phyloP scores from a whole-genome alignment of 2,888 invertebrate species.

The Cenopis cana region DNA sequence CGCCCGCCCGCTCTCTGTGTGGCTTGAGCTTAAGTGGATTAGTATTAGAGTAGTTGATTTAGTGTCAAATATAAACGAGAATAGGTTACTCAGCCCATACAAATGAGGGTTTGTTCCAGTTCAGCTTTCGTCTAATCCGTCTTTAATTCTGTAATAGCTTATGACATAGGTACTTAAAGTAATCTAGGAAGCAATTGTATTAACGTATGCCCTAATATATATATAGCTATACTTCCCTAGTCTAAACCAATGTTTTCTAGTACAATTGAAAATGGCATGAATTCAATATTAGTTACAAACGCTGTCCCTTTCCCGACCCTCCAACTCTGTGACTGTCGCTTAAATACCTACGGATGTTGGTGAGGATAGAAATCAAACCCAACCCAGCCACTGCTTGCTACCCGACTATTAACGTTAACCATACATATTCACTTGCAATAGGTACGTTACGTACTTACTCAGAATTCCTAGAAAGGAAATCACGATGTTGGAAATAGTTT shows the following conservation, averaged over 20 bases:
- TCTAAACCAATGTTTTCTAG: not conserved
- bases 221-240: not conserved
- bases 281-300: not conserved
- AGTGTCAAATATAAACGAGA: too few species aligned
- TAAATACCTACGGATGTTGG: slow-evolving; percentile 65
- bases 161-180: too few species aligned
- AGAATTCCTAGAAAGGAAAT: slow-evolving; percentile 51
- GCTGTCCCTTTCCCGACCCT: not conserved
- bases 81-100: too few species aligned
- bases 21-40: too few species aligned
- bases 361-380: slow-evolving; percentile 67
- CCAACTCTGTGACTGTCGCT: slow-evolving; percentile 7
- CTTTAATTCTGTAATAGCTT: too few species aligned
- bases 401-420: slow-evolving; percentile 30
- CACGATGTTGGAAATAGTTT: too few species aligned
- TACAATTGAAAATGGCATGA: not conserved
- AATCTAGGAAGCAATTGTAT: too few species aligned
- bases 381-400: slow-evolving; percentile 58
- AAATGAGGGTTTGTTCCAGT: too few species aligned
- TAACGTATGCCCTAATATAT: not conserved
- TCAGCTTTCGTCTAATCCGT: too few species aligned
- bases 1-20: too few species aligned
- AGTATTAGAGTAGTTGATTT: too few species aligned
- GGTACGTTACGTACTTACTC: too few species aligned
- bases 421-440: slow-evolving; percentile 50